Conservation (phyloP, 23 tunicate genomes). For the Corella eumyota region DNA sequence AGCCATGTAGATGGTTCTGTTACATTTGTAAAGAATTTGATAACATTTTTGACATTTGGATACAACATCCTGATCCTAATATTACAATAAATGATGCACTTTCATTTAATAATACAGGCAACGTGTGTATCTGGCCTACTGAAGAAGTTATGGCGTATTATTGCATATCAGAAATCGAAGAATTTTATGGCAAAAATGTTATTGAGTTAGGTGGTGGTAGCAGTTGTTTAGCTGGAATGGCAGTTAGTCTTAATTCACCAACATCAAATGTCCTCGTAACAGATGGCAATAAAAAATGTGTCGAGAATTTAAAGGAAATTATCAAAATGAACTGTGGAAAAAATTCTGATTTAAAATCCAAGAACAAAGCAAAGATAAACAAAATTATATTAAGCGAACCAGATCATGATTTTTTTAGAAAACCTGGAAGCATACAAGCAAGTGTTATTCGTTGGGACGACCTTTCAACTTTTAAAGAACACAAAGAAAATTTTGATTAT, state of each 20-base stretch:
- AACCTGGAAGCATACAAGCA: conserved; percentile 7
- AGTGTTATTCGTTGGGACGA: conserved; percentile 22
- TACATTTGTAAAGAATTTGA: conserved; percentile 14
- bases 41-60: conserved; percentile 3
- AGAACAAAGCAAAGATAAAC: no score
- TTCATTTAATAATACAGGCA: conserved; percentile 67
- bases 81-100: conserved; percentile 31
- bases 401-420: no score
- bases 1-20: conserved; percentile 9
- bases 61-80: conserved; percentile 1
- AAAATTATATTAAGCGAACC: no score
- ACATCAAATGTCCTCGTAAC: conserved; percentile 15
- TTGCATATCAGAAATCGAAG: conserved; percentile 17
- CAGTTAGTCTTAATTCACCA: conserved; percentile 29
- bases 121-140: conserved; percentile 83
- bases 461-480: not conserved
- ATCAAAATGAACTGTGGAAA: conserved; percentile 13
- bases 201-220: conserved; percentile 77
- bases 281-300: conserved; percentile 58
- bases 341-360: no score
- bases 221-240: conserved; percentile 50
- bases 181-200: conserved; percentile 26
- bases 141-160: conserved; percentile 75
- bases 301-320: conserved; percentile 9
- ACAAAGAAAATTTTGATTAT: conserved; percentile 20